phyloP scores from a whole-genome alignment of 2,113 vertebrate species.

The Ifrita kowaldi region DNA sequence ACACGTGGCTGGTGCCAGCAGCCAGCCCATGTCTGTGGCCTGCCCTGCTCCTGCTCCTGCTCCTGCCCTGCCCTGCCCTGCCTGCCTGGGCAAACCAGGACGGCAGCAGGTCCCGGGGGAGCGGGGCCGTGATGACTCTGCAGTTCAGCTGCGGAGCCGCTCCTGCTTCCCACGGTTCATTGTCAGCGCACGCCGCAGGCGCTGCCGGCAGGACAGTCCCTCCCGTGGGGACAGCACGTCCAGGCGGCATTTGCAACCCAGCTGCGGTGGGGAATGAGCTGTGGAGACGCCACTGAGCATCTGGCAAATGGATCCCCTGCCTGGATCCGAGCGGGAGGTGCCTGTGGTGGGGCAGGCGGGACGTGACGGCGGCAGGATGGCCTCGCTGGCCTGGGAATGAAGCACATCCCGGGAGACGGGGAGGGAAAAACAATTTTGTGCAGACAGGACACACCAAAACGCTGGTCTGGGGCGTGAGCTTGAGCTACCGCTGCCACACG shows the following conservation, averaged over 20 bases:
- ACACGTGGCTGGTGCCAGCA: fast-evolving
- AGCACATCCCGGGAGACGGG: background rate
- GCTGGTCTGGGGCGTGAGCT: fast-evolving
- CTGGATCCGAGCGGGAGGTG: background rate
- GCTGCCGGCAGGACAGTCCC: background rate
- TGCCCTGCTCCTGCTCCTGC: background rate
- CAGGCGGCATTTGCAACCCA: background rate
- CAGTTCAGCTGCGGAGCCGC: background rate
- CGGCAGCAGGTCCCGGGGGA: background rate
- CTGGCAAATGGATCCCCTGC: background rate
- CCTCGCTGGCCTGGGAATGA: background rate
- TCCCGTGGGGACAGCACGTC: background rate
- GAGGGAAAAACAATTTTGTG: background rate
- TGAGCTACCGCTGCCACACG: background rate
- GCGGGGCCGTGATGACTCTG: background rate
- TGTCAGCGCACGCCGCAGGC: background rate
- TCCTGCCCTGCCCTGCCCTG: background rate
- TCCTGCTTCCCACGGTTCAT: background rate
- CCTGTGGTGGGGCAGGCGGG: background rate
- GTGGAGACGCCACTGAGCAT: background rate
- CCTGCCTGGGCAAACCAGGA: background rate
- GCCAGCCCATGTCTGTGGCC: background rate
- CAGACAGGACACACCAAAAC: background rate
- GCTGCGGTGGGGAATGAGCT: background rate
- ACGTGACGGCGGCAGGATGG: fast-evolving